Conservation (phyloP, 2,888 invertebrate species). For the Drosophila lacicola region DNA sequence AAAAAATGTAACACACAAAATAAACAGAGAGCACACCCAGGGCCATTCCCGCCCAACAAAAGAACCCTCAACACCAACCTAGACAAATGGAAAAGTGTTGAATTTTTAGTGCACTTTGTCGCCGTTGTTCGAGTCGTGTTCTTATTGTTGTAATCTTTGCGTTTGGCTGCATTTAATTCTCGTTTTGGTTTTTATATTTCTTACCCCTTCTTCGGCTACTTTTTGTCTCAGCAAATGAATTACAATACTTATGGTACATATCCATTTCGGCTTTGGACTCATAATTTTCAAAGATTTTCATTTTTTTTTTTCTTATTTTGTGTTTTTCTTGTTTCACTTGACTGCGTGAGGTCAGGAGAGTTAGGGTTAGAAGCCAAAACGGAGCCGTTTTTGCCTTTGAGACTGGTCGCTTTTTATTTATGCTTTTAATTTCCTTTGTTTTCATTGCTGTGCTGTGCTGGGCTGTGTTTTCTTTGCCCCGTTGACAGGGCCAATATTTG, state of each 20-base stretch:
- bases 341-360: constrained; percentile 19
- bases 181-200: constrained; percentile 32
- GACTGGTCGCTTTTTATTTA: constrained; percentile 67
- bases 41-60: background rate
- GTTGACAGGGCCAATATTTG: constrained; percentile 70
- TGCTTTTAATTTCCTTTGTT: constrained; percentile 79
- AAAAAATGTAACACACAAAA: constrained; percentile 7
- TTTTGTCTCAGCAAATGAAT: constrained; percentile 62
- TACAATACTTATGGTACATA: constrained; percentile 65
- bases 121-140: constrained; percentile 39
- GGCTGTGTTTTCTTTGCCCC: constrained; percentile 22
- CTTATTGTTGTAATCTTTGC: constrained; percentile 28
- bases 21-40: constrained; percentile 12
- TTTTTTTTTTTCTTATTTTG: constrained; percentile 21
- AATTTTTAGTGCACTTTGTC: constrained; percentile 75
- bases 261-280: constrained; percentile 54
- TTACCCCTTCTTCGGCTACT: constrained; percentile 4
- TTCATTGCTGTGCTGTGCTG: constrained; percentile 41
- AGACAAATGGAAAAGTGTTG: constrained; percentile 73
- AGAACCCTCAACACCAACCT: constrained; percentile 28
- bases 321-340: constrained; percentile 3
- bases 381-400: constrained; percentile 21
- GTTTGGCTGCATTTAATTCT: constrained; percentile 66
- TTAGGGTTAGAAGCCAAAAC: constrained; percentile 2
- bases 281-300: constrained; percentile 65